A percentile compares a stretch with the other conserved stretches of the same genome.
These are phyloP conservation scores for Lerema accius DNA, from an alignment of 1,140 invertebrate species.

Conservation along the genomic window DNA sequence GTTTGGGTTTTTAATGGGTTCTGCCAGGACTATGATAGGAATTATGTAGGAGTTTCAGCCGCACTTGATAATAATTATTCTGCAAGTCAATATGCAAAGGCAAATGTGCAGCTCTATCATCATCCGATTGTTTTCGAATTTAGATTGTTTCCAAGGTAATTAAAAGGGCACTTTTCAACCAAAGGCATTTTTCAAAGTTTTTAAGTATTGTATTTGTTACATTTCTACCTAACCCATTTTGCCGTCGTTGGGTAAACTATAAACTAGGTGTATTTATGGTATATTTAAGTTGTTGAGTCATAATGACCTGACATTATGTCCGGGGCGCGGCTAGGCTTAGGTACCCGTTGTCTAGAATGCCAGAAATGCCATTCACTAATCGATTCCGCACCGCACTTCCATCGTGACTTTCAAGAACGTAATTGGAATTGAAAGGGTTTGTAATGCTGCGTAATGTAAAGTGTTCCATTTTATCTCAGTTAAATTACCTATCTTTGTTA, in stretches of 20 bases:
- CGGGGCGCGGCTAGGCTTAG: slow-evolving; percentile 17
- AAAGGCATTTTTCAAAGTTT: no score
- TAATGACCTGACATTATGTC: slow-evolving; percentile 5
- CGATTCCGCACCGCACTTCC: slow-evolving; percentile 25
- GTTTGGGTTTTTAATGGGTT: no score
- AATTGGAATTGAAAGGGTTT: slow-evolving; percentile 20
- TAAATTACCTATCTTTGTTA: background rate
- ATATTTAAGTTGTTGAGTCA: slow-evolving; percentile 26
- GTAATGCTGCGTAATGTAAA: slow-evolving; percentile 3
- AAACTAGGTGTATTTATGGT: no score
- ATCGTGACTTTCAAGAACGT: slow-evolving; percentile 28
- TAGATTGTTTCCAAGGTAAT: no score
- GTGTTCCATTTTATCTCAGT: background rate
- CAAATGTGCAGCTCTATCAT: no score
- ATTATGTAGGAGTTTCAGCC: no score
- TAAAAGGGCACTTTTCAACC: no score
- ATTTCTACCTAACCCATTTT: slow-evolving; percentile 5
- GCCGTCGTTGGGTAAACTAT: background rate
- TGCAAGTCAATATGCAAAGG: no score
- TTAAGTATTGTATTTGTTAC: background rate
- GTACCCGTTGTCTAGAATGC: slow-evolving; percentile 18
- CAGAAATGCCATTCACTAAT: slow-evolving; percentile 32
- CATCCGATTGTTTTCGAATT: no score
- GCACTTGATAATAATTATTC: no score
- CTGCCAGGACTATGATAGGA: no score